These are phyloP conservation scores for Monarcha castaneiventris DNA, from an alignment of 2,113 vertebrate species.

Conservation along the genomic window DNA sequence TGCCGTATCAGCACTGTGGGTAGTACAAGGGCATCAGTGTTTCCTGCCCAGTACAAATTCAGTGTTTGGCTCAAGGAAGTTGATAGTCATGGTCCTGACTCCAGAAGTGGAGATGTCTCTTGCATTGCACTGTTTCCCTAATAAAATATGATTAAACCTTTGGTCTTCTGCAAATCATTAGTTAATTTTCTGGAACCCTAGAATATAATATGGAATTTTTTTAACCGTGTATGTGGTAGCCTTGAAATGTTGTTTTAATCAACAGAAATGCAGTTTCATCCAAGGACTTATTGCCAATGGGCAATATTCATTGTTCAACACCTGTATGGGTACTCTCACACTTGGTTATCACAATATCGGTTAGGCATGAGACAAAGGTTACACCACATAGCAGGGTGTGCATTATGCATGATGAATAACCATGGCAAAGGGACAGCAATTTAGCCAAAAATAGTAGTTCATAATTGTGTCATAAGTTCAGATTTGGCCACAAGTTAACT, in stretches of 20 bases:
- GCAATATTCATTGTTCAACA: neutral
- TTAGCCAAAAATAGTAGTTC: neutral
- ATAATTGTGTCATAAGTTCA: fast-evolving
- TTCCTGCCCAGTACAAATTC: neutral
- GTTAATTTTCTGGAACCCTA: neutral
- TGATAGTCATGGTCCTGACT: neutral
- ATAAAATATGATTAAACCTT: neutral
- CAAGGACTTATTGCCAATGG: neutral
- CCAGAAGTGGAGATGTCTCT: neutral
- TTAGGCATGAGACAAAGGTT: neutral
- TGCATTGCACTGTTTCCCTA: neutral
- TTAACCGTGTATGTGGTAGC: neutral
- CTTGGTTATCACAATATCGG: neutral
- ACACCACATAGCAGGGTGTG: neutral
- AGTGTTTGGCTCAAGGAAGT: neutral
- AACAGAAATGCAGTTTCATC: neutral
- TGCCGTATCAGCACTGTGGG: neutral
- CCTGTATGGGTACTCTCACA: neutral
- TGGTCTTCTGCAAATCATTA: neutral
- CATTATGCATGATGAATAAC: neutral
- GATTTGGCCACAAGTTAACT: neutral
- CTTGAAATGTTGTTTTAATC: neutral
- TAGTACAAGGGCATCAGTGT: neutral
- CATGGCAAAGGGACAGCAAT: neutral
- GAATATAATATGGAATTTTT: neutral